Percentiles rank a stretch among this genome's conserved stretches.
Conservation (phyloP, 2,888 invertebrate genomes). For the Pomacea canaliculata region DNA sequence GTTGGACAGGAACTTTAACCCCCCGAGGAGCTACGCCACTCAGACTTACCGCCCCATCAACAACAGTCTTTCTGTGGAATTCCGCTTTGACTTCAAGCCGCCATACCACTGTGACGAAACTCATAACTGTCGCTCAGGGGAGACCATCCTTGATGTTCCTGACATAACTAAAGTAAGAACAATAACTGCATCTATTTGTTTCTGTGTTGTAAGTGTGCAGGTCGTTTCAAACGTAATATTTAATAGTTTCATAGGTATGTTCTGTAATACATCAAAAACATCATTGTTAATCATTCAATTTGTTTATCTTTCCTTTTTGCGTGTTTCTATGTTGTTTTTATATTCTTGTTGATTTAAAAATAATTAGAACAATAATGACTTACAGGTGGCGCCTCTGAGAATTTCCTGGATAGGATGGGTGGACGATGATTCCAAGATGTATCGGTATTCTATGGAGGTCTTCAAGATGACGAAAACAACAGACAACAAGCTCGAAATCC, state of each 20-base stretch:
- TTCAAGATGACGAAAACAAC: conserved; percentile 12
- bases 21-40: background rate
- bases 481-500: conserved; percentile 9
- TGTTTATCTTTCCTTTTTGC: background rate
- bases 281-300: background rate
- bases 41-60: background rate
- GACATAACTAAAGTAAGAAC: conserved; percentile 16
- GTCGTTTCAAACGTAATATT: too few relatives aligned
- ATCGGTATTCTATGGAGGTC: conserved; percentile 21
- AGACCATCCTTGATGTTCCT: conserved; percentile 7
- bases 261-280: too few relatives aligned
- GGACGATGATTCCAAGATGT: conserved; percentile 19
- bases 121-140: background rate
- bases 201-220: background rate
- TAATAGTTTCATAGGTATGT: too few relatives aligned
- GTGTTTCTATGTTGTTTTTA: background rate
- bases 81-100: conserved; percentile 11
- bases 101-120: conserved; percentile 9
- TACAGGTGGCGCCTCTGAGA: background rate
- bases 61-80: background rate
- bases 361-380: too few relatives aligned
- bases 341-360: background rate
- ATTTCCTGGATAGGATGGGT: conserved; percentile 10
- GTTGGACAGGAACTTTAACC: background rate
- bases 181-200: background rate